Conservation (phyloP, 2,797 vertebrate species). For the Sebastes baramenuke region DNA sequence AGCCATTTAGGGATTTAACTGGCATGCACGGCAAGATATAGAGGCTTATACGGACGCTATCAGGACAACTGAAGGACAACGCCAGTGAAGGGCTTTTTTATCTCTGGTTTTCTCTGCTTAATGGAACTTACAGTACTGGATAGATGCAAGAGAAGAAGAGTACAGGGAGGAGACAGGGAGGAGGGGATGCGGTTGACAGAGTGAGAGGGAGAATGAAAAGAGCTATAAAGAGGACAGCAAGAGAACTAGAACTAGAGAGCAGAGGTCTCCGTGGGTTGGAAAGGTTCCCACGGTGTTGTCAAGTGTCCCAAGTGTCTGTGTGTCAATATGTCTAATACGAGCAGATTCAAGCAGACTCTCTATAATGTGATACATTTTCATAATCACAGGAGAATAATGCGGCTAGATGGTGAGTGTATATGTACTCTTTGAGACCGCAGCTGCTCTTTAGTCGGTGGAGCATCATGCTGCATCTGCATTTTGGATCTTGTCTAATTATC, state of each 20-base stretch:
- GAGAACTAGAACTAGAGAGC: background rate
- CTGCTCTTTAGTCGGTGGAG: background rate
- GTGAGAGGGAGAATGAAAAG: background rate
- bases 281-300: background rate
- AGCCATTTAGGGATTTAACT: slow-evolving; percentile 22
- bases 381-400: background rate
- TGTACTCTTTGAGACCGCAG: background rate
- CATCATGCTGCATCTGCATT: background rate
- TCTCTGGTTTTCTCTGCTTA: slow-evolving; percentile 19
- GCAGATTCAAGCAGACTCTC: background rate
- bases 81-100: slow-evolving; percentile 16
- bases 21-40: background rate
- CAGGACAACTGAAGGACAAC: slow-evolving; percentile 33
- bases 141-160: background rate
- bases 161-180: background rate
- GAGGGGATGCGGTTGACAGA: background rate
- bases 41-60: slow-evolving; percentile 16
- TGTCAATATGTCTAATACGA: background rate
- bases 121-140: slow-evolving; percentile 13
- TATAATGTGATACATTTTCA: background rate
- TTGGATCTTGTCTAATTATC: background rate
- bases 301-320: background rate
- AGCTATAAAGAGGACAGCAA: background rate
- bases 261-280: background rate
- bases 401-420: background rate